phyloP scores from a whole-genome alignment of 2,113 vertebrate species.

The Oxyura jamaicensis region DNA sequence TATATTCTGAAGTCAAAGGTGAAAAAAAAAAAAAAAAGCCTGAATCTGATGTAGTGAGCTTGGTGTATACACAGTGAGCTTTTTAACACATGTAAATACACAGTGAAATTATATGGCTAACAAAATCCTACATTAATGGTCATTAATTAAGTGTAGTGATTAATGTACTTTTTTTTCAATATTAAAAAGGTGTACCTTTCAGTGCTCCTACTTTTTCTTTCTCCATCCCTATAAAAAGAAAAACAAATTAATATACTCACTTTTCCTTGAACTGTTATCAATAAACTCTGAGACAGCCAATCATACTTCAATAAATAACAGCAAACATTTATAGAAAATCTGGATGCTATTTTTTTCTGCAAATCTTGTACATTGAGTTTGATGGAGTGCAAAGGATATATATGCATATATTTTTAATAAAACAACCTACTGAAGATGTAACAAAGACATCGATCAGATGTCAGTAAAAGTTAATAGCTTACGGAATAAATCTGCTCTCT shows the following conservation, averaged over 20 bases:
- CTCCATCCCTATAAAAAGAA: conserved; percentile 86
- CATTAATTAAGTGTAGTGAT: background rate
- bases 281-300: background rate
- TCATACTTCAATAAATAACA: background rate
- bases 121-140: background rate
- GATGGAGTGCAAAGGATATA: background rate
- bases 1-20: background rate
- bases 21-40: background rate
- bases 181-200: conserved; percentile 84
- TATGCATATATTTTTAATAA: background rate
- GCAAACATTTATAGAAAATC: background rate
- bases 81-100: background rate
- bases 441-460: background rate
- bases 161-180: background rate
- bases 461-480: background rate
- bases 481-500: background rate
- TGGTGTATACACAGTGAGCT: accelerated
- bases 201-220: conserved; percentile 98
- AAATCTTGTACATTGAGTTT: background rate
- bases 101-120: background rate
- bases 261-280: background rate
- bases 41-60: background rate
- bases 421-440: background rate
- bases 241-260: background rate
- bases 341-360: background rate